Evolutionary conservation across 1,140 invertebrate species (phyloP).

Genomic region (Apis florea): DNA sequence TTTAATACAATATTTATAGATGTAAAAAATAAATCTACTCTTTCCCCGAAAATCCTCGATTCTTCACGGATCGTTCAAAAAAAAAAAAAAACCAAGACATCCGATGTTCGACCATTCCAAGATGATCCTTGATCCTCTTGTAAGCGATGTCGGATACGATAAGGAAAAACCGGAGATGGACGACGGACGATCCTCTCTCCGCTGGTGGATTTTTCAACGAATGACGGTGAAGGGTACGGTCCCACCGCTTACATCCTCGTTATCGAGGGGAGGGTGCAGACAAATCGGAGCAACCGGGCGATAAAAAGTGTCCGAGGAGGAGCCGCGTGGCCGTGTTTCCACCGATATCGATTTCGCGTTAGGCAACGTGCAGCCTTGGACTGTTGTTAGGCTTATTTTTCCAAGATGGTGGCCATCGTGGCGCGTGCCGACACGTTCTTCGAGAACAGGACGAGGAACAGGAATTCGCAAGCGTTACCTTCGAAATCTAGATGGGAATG

Average conservation of each 20-base stretch:
- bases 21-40: too few species aligned
- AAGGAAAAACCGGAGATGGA: constrained; percentile 8
- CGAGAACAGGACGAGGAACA: not conserved
- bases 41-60: too few species aligned
- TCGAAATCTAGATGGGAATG: not conserved
- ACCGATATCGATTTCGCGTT: constrained; percentile 57
- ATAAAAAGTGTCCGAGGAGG: constrained; percentile 43
- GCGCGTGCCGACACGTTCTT: not conserved
- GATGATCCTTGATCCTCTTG: constrained; percentile 14
- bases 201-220: constrained; percentile 35
- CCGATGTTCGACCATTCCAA: not conserved
- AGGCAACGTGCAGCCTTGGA: constrained; percentile 50
- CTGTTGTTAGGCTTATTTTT: constrained; percentile 30
- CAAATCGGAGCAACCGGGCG: constrained; percentile 40
- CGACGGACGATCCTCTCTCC: constrained; percentile 13
- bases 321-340: not conserved
- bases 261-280: constrained; percentile 32
- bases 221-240: constrained; percentile 26
- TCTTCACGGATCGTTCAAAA: too few species aligned
- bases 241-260: constrained; percentile 50
- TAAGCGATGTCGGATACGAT: constrained; percentile 22
- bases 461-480: constrained; percentile 17
- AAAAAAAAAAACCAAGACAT: not conserved
- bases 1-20: too few species aligned
- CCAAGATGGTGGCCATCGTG: not conserved